These are phyloP conservation scores for Vandiemenella viatica DNA, from an alignment of 2,888 invertebrate species.

Conservation along the genomic window DNA sequence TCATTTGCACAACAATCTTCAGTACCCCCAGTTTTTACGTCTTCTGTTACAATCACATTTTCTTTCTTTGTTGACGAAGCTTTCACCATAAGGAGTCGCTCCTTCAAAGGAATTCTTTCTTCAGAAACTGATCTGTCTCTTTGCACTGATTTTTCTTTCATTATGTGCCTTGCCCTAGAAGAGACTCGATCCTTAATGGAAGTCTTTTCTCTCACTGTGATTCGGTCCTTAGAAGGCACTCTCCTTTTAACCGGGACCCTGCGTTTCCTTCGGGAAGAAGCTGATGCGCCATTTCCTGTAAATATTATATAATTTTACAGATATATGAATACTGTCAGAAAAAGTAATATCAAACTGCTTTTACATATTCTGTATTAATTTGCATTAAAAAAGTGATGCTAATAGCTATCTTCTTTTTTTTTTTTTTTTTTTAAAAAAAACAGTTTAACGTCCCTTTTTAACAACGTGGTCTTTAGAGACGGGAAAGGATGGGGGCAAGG, in stretches of 20 bases:
- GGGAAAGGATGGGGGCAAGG: too few species aligned
- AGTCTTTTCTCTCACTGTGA: neutral
- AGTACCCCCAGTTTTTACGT: neutral
- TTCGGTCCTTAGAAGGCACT: neutral
- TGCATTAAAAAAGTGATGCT: too few species aligned
- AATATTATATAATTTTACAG: too few species aligned
- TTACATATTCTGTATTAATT: too few species aligned
- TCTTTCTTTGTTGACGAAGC: neutral
- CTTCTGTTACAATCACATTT: neutral
- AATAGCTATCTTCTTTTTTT: too few species aligned
- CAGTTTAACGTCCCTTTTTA: too few species aligned
- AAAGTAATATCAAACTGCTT: too few species aligned
- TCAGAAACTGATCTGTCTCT: neutral
- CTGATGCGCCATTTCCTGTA: constrained; percentile 1
- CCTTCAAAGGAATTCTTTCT: constrained; percentile 7
- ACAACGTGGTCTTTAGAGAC: too few species aligned
- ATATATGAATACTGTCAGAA: too few species aligned
- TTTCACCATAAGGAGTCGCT: constrained; percentile 1
- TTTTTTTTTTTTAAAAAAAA: too few species aligned
- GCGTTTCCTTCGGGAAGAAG: constrained; percentile 12
- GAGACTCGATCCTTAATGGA: too few species aligned
- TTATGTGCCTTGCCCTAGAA: neutral
- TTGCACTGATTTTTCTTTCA: neutral
- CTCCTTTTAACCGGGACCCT: constrained; percentile 13
- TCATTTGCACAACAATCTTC: constrained; percentile 4